Base-by-base conservation (phyloP, 2,113 vertebrate genomes). In the Telmatochromis bifrenatus region DNA sequence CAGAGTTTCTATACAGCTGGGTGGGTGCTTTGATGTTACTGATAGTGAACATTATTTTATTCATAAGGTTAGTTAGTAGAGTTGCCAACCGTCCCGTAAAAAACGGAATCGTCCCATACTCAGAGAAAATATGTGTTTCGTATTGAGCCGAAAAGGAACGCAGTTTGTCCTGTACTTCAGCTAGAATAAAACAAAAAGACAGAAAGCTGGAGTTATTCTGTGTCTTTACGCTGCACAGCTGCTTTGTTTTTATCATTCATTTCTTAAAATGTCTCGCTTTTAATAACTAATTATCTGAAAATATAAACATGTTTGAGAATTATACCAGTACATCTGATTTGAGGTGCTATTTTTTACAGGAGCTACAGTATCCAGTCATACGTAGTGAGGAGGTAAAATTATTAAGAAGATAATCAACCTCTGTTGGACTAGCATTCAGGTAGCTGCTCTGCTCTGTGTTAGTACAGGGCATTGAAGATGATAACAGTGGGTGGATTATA, bases 161-260 rank as follows among this genome's bases (percentile, higher is more conserved):
- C 7, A 58, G 7, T 31, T 58, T 58, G 7, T 58, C 7, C 26
- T 0, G 7, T 17, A 58, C 7, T 58, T 58, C 5, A 9, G 7
- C 55, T 58, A 58, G 7, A 58, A 58, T 58, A 0, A 1, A 3
- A 5, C 1, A 56, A 58, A 28, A 56, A 28, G 26, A 28, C 55
- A 58, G 14, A 31, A 58, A 58, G 55, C 26, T 58, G 26, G 55
- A 58, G 26, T 58, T 58, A 58, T 31, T 58, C 55, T 58, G 26
- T 31, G 55, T 58, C 55, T 58, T 58, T 58, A 58, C 26, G 26
- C 56, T 58, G 26, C 56, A 31, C 56, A 58, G 14, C 56, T 31
- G 26, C 56, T 17, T 31, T 2, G 28, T 58, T 31, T 58, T 58
- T 58, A 58, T 58, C 26, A 31, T 17, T 31, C 14, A 58, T 58